Evolutionary conservation across 2,113 vertebrate species (phyloP).

Genomic region (Ceyx cyanopectus): DNA sequence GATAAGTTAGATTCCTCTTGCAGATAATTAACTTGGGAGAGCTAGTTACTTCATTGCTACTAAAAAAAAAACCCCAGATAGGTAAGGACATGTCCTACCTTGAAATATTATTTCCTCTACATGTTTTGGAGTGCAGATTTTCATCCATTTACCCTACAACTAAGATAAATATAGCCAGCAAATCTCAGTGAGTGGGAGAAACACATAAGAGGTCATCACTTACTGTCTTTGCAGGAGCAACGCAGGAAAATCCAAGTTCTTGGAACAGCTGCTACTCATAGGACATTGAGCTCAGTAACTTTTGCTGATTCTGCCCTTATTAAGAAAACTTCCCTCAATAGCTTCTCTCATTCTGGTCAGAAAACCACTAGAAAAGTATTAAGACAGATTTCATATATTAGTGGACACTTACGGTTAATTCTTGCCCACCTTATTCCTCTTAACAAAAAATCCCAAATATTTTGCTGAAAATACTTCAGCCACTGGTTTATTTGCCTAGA

Average conservation of each 20-base stretch:
- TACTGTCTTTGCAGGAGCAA: background rate
- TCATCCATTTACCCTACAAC: background rate
- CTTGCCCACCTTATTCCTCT: no score
- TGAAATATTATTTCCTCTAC: background rate
- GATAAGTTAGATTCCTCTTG: background rate
- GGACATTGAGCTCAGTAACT: fast-evolving
- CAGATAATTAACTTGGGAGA: background rate
- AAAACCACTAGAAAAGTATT: background rate
- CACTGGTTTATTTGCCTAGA: background rate
- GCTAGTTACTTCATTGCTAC: background rate
- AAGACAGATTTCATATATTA: background rate
- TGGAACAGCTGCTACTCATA: background rate
- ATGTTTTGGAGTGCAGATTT: background rate
- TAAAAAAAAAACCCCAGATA: background rate
- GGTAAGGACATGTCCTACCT: background rate
- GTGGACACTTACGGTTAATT: background rate
- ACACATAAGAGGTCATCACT: background rate
- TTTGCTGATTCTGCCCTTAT: no score
- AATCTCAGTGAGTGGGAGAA: fast-evolving
- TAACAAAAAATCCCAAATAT: background rate
- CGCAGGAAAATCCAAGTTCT: background rate
- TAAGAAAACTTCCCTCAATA: background rate
- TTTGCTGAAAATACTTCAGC: background rate
- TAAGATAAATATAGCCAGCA: background rate
- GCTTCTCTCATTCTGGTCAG: background rate